A percentile compares a stretch with the other conserved stretches of the same genome.
Conservation (phyloP, 2,888 invertebrate species). For the Rhodophaea formosa region DNA sequence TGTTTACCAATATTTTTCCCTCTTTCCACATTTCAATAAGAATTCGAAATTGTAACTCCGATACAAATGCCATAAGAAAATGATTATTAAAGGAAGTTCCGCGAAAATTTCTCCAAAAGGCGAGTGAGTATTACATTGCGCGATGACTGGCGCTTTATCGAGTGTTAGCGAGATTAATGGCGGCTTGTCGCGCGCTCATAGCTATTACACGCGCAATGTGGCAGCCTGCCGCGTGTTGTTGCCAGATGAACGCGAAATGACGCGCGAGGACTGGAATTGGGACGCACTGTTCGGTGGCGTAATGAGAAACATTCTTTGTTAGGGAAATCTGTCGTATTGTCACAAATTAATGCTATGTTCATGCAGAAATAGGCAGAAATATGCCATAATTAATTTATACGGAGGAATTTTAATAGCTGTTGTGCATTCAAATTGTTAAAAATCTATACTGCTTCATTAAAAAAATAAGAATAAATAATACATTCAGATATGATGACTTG, state of each 20-base stretch:
- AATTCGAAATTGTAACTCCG: too few species aligned
- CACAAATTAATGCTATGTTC: not conserved
- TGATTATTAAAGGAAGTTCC: not conserved
- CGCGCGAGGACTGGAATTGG: slow-evolving; percentile 34
- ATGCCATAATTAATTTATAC: too few species aligned
- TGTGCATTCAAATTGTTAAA: too few species aligned
- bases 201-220: slow-evolving; percentile 79
- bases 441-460: too few species aligned
- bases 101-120: slow-evolving; percentile 19
- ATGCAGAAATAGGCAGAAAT: too few species aligned
- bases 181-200: slow-evolving; percentile 60
- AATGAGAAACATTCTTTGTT: slow-evolving; percentile 24
- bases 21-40: too few species aligned
- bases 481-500: too few species aligned
- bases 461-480: too few species aligned
- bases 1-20: too few species aligned
- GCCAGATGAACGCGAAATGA: slow-evolving; percentile 35
- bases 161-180: slow-evolving; percentile 78
- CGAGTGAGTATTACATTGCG: slow-evolving; percentile 60
- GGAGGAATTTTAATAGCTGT: too few species aligned
- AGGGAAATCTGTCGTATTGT: not conserved
- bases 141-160: slow-evolving; percentile 78
- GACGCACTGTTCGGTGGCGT: slow-evolving; percentile 21
- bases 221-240: slow-evolving; percentile 27
- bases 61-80: too few species aligned